phyloP scores from a whole-genome alignment of 2,113 vertebrate genomes.

The Trochalopteron elliotii region DNA sequence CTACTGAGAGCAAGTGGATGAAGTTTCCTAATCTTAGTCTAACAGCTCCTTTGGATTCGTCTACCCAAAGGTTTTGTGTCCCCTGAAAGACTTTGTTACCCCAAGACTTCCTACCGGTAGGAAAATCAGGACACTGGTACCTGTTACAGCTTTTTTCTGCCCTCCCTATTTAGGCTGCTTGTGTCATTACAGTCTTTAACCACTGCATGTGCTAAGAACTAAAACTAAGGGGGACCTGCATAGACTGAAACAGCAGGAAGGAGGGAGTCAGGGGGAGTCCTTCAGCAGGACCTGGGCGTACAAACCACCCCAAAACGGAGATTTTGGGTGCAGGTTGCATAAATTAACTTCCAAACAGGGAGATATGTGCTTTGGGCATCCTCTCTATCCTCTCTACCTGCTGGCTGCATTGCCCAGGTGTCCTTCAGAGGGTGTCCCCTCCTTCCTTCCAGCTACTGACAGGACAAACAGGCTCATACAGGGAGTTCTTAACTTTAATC shows the following conservation, averaged over 20 bases:
- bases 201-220: not conserved
- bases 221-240: not conserved
- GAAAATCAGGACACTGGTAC: not conserved
- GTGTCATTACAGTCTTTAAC: not conserved
- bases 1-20: not conserved
- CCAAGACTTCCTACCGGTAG: fast-evolving
- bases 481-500: not conserved
- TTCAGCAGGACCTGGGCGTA: not conserved
- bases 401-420: not conserved
- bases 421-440: not conserved
- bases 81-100: not conserved
- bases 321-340: not conserved
- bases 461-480: not conserved
- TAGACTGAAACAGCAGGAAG: too few species aligned
- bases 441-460: not conserved
- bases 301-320: not conserved
- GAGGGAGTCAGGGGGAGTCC: not conserved
- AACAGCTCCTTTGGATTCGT: not conserved
- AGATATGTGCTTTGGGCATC: not conserved
- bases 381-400: fast-evolving
- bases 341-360: not conserved
- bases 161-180: not conserved
- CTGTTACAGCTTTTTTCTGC: not conserved
- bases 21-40: not conserved
- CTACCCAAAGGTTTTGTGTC: not conserved